Percentiles rank a stretch among this genome's conserved stretches.
These are phyloP conservation scores for Cheirogaleus major DNA, from an alignment of 2,797 vertebrate species.

Conservation along the genomic window DNA sequence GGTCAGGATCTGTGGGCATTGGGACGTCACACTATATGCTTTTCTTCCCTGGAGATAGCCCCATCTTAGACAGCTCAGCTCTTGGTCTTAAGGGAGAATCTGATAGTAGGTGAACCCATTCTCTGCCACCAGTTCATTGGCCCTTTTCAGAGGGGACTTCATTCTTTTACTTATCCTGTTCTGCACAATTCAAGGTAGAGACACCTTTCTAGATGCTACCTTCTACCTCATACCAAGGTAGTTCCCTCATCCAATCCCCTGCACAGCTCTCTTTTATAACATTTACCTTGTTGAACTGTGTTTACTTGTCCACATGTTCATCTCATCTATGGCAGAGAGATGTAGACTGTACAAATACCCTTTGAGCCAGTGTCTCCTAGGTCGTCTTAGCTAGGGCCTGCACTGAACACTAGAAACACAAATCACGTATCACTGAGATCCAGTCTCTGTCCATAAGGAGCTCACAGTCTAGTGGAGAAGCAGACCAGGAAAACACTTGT, in stretches of 20 bases:
- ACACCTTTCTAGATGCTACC: constrained; percentile 1
- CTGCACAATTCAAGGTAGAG: neutral
- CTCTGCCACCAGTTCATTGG: neutral
- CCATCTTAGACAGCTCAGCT: constrained; percentile 33
- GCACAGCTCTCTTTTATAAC: neutral
- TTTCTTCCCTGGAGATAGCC: constrained; percentile 43
- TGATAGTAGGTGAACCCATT: constrained; percentile 4
- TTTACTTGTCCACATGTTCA: constrained; percentile 11
- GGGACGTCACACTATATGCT: neutral
- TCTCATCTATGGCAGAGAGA: constrained; percentile 19
- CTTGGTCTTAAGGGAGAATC: constrained; percentile 41
- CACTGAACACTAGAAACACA: neutral
- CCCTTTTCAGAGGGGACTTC: neutral
- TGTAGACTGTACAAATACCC: constrained; percentile 3
- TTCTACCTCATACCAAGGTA: constrained; percentile 36
- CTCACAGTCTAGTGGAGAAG: constrained; percentile 6
- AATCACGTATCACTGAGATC: neutral
- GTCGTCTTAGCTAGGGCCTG: neutral
- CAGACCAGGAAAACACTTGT: neutral
- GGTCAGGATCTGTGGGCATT: neutral
- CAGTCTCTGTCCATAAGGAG: neutral
- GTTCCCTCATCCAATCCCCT: neutral
- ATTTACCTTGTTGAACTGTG: constrained; percentile 8
- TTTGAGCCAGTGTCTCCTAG: neutral
- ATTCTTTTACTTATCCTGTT: constrained; percentile 47